These are phyloP conservation scores for Styela clava DNA, from an alignment of 23 tunicate species.

Conservation along the genomic window DNA sequence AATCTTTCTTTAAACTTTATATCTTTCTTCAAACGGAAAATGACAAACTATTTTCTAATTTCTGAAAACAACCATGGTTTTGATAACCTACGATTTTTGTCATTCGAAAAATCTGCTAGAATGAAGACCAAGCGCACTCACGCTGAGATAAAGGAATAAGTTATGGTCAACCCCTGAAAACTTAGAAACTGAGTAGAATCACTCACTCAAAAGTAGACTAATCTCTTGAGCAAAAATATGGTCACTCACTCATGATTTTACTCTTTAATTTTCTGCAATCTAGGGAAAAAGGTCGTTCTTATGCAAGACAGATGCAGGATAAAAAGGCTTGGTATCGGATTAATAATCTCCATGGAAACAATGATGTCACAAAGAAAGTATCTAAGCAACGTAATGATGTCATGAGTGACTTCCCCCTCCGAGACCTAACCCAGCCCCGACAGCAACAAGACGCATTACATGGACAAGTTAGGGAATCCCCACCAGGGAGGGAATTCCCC, in stretches of 20 bases:
- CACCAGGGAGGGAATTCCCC: neutral
- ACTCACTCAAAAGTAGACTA: too few relatives aligned
- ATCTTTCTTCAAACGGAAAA: too few relatives aligned
- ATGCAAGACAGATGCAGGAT: slow-evolving; percentile 49
- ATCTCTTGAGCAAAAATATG: too few relatives aligned
- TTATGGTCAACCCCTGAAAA: too few relatives aligned
- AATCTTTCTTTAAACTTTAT: too few relatives aligned
- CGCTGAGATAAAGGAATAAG: too few relatives aligned
- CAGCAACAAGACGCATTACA: slow-evolving; percentile 9
- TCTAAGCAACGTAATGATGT: slow-evolving; percentile 43
- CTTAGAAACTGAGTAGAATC: too few relatives aligned
- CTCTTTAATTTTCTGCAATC: neutral
- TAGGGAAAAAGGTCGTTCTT: slow-evolving; percentile 27
- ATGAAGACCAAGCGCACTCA: too few relatives aligned
- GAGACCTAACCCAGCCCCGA: slow-evolving; percentile 45
- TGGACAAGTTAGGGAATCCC: slow-evolving; percentile 15
- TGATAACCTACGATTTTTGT: too few relatives aligned
- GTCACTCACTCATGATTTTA: neutral
- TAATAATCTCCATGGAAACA: slow-evolving; percentile 13
- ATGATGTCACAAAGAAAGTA: slow-evolving; percentile 13
- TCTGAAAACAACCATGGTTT: too few relatives aligned
- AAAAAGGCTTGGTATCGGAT: slow-evolving; percentile 31
- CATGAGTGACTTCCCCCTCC: slow-evolving; percentile 84
- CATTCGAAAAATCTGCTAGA: too few relatives aligned
- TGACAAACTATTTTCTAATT: too few relatives aligned